A percentile compares a stretch with the other conserved stretches of the same genome.
Evolutionary conservation across 2,113 vertebrate genomes (phyloP).

Genomic region (Anolis sagrei): DNA sequence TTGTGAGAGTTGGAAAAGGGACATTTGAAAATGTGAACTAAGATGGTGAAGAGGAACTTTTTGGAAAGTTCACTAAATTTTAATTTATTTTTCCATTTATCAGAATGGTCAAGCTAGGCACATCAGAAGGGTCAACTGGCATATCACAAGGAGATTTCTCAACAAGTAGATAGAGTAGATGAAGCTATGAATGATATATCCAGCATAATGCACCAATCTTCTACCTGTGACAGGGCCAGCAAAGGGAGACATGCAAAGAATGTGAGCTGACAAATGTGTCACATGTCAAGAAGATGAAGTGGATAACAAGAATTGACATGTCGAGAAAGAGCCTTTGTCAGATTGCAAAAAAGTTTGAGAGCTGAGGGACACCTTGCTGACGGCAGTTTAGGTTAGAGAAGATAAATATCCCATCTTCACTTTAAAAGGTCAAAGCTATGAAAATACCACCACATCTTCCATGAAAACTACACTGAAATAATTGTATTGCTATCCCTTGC

Average conservation of each 20-base stretch:
- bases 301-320: slow-evolving; percentile 46
- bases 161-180: neutral
- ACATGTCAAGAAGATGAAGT: slow-evolving; percentile 44
- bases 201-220: slow-evolving; percentile 11
- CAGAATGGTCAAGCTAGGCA: neutral
- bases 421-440: slow-evolving; percentile 43
- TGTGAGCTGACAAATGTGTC: slow-evolving; percentile 43
- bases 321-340: slow-evolving; percentile 28
- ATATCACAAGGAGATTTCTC: neutral
- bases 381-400: slow-evolving; percentile 44
- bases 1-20: neutral
- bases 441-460: slow-evolving; percentile 39
- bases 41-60: neutral
- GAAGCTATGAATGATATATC: slow-evolving; percentile 3
- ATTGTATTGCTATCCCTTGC: slow-evolving; percentile 17
- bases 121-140: neutral
- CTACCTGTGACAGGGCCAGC: slow-evolving; percentile 17
- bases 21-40: neutral
- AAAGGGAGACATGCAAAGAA: slow-evolving; percentile 34
- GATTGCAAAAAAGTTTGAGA: slow-evolving; percentile 36
- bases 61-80: neutral
- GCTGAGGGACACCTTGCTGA: slow-evolving; percentile 35
- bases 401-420: slow-evolving; percentile 43
- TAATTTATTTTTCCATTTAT: neutral
- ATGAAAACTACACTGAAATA: slow-evolving; percentile 27